Percentiles rank a stretch among this genome's conserved stretches.
Conservation (phyloP, 2,113 vertebrate species). For the Archocentrus centrarchus region DNA sequence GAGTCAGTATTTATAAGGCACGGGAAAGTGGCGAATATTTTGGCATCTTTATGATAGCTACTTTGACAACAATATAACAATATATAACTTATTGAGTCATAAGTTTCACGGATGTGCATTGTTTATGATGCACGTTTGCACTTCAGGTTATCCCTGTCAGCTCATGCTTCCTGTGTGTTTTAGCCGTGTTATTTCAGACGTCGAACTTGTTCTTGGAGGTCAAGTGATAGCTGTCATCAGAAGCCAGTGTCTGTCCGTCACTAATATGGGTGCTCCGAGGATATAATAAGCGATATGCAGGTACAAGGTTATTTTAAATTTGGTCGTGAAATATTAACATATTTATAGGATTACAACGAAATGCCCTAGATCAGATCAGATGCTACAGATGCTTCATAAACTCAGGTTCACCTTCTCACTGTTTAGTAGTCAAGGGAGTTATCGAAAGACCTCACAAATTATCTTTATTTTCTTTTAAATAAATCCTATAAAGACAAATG, state of each 20-base stretch:
- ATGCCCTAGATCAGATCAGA: too few species aligned
- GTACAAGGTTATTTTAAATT: not conserved
- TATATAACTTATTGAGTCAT: not conserved
- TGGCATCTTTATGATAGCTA: not conserved
- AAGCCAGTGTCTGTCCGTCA: not conserved
- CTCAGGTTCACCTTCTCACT: too few species aligned
- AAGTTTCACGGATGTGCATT: not conserved
- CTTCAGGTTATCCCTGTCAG: not conserved
- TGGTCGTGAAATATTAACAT: too few species aligned
- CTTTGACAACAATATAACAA: not conserved
- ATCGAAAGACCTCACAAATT: too few species aligned
- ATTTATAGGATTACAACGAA: too few species aligned
- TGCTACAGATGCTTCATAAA: too few species aligned
- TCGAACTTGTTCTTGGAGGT: constrained; percentile 48
- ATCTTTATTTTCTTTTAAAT: too few species aligned
- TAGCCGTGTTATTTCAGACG: not conserved
- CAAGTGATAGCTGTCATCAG: constrained; percentile 7
- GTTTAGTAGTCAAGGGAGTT: too few species aligned
- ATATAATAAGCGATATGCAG: not conserved
- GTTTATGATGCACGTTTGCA: not conserved
- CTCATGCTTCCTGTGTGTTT: not conserved
- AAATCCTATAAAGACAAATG: too few species aligned
- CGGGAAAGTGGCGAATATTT: not conserved
- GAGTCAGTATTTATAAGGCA: not conserved
- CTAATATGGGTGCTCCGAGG: not conserved